A percentile compares a stretch with the other conserved stretches of the same genome.
Evolutionary conservation across 2,888 invertebrate species (phyloP).

Genomic region (Salticus scenicus): DNA sequence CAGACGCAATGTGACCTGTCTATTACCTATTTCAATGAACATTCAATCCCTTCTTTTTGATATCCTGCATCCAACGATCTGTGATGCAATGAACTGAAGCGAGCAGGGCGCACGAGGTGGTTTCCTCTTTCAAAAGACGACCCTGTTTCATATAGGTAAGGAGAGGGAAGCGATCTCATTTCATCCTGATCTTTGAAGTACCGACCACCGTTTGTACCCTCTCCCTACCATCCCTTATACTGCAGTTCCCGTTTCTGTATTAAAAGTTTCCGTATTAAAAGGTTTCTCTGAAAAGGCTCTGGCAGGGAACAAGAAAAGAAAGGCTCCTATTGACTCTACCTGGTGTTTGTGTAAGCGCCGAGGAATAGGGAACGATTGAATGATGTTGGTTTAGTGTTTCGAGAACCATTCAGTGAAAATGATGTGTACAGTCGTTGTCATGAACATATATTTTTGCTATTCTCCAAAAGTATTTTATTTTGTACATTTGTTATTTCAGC

Average conservation of each 20-base stretch:
- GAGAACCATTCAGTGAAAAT: not conserved
- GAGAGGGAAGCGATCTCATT: not conserved
- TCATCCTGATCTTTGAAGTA: conserved; percentile 12
- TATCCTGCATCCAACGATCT: conserved; percentile 44
- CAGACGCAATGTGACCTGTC: too few relatives aligned
- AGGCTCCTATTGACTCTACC: conserved; percentile 7
- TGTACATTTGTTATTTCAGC: not conserved
- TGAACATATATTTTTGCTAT: not conserved
- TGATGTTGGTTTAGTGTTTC: conserved; percentile 10
- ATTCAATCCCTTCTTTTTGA: not conserved
- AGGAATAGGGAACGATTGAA: not conserved
- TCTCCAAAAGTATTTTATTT: not conserved
- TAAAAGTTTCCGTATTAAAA: conserved; percentile 60
- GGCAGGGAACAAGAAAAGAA: conserved; percentile 1
- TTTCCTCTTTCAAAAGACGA: conserved; percentile 54
- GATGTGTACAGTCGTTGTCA: not conserved
- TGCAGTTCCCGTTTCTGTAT: conserved; percentile 26
- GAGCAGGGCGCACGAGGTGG: conserved; percentile 33
- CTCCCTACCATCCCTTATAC: not conserved
- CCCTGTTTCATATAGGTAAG: conserved; percentile 31
- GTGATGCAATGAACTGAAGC: conserved; percentile 51
- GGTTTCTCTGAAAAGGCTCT: conserved; percentile 40
- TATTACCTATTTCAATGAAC: too few relatives aligned
- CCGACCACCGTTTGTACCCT: not conserved
- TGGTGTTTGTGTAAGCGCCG: not conserved